Percentiles rank a stretch among this genome's conserved stretches.
Evolutionary conservation across 2,797 vertebrate species (phyloP).

Genomic region (Danio choprae): DNA sequence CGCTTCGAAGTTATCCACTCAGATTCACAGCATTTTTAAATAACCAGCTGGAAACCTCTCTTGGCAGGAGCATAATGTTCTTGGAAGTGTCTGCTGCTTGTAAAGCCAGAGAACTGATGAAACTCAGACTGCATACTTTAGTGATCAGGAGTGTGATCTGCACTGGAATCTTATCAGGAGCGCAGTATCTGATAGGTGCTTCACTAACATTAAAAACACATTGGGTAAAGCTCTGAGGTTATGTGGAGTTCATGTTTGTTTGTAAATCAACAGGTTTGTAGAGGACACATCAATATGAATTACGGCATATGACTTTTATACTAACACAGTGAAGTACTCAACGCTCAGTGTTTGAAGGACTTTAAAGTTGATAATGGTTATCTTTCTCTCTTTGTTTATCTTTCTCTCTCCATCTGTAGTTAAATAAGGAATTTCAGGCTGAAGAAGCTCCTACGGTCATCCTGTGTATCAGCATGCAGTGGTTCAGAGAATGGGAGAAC

Average conservation of each 20-base stretch:
- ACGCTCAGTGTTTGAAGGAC: not conserved
- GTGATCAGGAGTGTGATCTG: not conserved
- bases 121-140: slow-evolving; percentile 19
- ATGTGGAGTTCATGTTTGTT: not conserved
- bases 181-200: not conserved
- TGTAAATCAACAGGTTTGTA: not conserved
- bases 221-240: not conserved
- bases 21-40: not conserved
- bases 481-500: slow-evolving; percentile 98
- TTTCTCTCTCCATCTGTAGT: slow-evolving; percentile 71
- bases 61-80: slow-evolving; percentile 14
- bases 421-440: slow-evolving; percentile 98
- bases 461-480: slow-evolving; percentile 98
- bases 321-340: not conserved
- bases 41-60: not conserved
- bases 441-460: slow-evolving; percentile 94
- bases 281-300: not conserved
- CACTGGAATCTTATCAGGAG: not conserved
- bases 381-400: slow-evolving; percentile 5
- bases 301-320: not conserved
- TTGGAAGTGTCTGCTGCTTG: slow-evolving; percentile 4
- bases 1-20: not conserved
- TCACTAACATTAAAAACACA: not conserved
- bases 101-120: slow-evolving; percentile 26
- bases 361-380: not conserved